These are phyloP conservation scores for Eurypyga helias DNA, from an alignment of 2,113 vertebrate species.

Conservation along the genomic window DNA sequence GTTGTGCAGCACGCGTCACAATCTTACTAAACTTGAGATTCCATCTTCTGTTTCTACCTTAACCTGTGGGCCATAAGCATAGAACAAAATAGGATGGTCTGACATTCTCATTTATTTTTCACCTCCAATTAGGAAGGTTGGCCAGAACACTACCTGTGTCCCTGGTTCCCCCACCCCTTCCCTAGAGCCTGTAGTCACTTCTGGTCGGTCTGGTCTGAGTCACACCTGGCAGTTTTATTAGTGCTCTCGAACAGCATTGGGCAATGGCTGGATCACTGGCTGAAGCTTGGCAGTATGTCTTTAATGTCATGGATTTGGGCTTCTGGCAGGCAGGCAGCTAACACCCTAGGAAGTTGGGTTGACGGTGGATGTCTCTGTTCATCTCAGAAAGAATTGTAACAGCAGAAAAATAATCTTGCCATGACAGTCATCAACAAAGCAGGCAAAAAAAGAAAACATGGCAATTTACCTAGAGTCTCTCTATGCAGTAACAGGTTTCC, in stretches of 20 bases:
- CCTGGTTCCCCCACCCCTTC: not conserved
- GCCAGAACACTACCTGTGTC: not conserved
- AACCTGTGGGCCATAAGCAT: not conserved
- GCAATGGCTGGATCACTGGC: constrained; percentile 25
- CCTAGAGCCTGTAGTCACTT: not conserved
- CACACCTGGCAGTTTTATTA: constrained; percentile 54
- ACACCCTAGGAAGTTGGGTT: not conserved
- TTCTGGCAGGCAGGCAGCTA: constrained; percentile 27
- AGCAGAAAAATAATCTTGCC: not conserved
- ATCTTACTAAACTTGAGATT: not conserved
- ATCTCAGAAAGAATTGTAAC: constrained; percentile 26
- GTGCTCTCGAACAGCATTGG: not conserved
- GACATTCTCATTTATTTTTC: constrained; percentile 30
- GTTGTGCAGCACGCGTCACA: not conserved
- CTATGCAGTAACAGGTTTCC: constrained; percentile 13
- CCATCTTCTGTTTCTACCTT: not conserved
- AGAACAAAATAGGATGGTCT: not conserved
- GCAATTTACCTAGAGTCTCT: constrained; percentile 23
- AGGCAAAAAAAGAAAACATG: not conserved
- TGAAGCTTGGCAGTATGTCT: constrained; percentile 31
- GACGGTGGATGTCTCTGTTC: constrained; percentile 49
- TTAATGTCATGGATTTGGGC: not conserved
- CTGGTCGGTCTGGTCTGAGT: constrained; percentile 11
- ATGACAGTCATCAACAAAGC: not conserved
- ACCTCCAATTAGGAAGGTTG: not conserved